Evolutionary conservation across 2,113 vertebrate species (phyloP), one percentile per base, ranked within the genome.

Genomic region (Axis porcinus): DNA sequence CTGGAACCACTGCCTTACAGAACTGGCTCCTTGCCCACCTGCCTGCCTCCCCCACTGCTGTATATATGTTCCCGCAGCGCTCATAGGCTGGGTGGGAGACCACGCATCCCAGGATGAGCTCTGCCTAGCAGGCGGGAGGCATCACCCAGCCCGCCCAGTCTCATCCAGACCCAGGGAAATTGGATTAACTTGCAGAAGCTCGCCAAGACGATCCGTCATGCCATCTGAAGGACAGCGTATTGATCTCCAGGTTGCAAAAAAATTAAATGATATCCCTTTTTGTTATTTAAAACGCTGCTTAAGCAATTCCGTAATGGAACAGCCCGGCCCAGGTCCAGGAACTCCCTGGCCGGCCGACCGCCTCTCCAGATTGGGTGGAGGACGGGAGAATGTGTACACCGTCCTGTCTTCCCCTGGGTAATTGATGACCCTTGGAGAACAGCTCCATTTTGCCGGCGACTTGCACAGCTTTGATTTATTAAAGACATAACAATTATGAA

Each of bases 261-360:
- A 98, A 99, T 99, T 98, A 99, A 99, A 99, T 99, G 98, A 98
- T 98, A 97, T 97, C 97, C 97, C 97, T 97, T 98, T 98, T 98
- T 98, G 98, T 99, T 99, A 99, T 99, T 99, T 98, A 98, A 99
- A 99, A 98, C 54, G 98, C 98, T 98, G 98, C 97, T 96, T 97
- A 98, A 98, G 98, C 99, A 99, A 98, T 99, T 99, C 97, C 89
- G 40, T 98, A 98, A 99, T 98, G 98, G 92, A 98, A 94, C 87
- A 74, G 86, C 89, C 97, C 58, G 97, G 98, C 98, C 97, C 28
- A 0, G 89, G 91, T 89, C 99, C 98, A 98, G 97, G 57, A 85
- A 85, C 95, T 97, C 94, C 92, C 95, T 1, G 58, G 85, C 60
- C 27, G 0, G 86, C 47, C 4, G 7, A 97, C 97, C 58, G 95